These are phyloP conservation scores for Shargacucullia verbasci DNA, from an alignment of 2,888 invertebrate species.

Conservation along the genomic window DNA sequence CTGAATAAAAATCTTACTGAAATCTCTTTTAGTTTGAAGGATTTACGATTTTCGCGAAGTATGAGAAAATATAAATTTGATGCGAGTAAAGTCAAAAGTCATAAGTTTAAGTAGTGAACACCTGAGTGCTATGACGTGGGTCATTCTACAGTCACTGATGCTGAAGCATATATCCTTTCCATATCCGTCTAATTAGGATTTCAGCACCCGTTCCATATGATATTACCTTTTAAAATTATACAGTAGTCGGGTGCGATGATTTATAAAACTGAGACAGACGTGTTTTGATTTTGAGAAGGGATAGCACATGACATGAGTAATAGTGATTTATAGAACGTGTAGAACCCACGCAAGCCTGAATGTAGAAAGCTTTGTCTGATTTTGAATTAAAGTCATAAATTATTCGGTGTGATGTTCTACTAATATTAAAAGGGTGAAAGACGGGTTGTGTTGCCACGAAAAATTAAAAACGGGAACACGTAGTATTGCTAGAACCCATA, in stretches of 20 bases:
- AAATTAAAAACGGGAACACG: no score
- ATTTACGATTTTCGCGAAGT: conserved; percentile 26
- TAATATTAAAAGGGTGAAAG: no score
- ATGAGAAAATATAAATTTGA: conserved; percentile 23
- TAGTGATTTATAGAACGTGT: conserved; percentile 7
- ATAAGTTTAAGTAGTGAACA: conserved; percentile 22
- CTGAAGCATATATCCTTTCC: conserved; percentile 51
- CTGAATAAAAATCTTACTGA: conserved; percentile 28
- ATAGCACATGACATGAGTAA: conserved; percentile 36
- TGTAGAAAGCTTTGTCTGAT: no score
- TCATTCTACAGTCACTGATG: conserved; percentile 45
- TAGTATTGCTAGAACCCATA: no score
- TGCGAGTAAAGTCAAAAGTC: conserved; percentile 16
- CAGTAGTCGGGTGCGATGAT: conserved; percentile 42
- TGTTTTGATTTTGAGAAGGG: conserved; percentile 48
- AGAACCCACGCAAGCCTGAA: conserved; percentile 7
- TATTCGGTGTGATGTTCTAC: no score
- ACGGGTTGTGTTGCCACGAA: no score
- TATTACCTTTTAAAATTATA: conserved; percentile 45
- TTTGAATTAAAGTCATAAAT: no score
- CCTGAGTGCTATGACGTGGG: conserved; percentile 59
- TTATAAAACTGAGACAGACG: conserved; percentile 38
- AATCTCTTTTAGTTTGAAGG: conserved; percentile 31
- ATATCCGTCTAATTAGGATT: conserved; percentile 55
- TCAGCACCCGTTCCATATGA: conserved; percentile 51